These are phyloP conservation scores for Nothocercus julius DNA, from an alignment of 2,113 vertebrate genomes.

Conservation along the genomic window DNA sequence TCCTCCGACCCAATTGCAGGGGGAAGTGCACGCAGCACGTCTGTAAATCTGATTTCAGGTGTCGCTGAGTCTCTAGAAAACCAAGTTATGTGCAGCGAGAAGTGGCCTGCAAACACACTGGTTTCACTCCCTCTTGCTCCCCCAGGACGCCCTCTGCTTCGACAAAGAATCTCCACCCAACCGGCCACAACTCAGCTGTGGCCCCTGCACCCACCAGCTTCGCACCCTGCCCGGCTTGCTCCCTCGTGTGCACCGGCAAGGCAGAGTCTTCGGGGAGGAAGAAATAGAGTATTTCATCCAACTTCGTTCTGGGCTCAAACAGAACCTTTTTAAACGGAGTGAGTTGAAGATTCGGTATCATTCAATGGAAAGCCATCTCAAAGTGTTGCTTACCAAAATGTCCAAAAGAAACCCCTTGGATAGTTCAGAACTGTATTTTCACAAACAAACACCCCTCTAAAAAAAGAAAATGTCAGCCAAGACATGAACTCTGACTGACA, in stretches of 20 bases:
- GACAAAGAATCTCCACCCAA: too few species aligned
- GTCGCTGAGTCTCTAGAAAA: background rate
- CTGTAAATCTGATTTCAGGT: fast-evolving
- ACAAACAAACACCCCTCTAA: too few species aligned
- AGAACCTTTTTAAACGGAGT: background rate
- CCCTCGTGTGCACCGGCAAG: background rate
- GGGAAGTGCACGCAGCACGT: background rate
- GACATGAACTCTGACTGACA: background rate
- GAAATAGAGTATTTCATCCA: background rate
- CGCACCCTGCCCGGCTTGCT: background rate
- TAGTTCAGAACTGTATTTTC: background rate
- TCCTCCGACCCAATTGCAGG: too few species aligned
- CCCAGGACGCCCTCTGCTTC: too few species aligned
- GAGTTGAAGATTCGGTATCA: background rate
- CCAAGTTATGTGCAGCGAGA: background rate
- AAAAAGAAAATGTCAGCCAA: background rate
- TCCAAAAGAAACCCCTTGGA: background rate
- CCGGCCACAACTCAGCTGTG: too few species aligned
- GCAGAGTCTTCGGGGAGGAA: too few species aligned
- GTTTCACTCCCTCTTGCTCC: background rate
- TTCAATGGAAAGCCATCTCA: background rate
- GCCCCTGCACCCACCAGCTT: too few species aligned
- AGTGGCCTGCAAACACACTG: background rate
- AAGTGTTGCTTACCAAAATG: background rate
- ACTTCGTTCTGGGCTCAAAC: background rate